A percentile compares a stretch with the other conserved stretches of the same genome.
phyloP scores from a whole-genome alignment of 2,797 vertebrate genomes.

The Mus minutoides region DNA sequence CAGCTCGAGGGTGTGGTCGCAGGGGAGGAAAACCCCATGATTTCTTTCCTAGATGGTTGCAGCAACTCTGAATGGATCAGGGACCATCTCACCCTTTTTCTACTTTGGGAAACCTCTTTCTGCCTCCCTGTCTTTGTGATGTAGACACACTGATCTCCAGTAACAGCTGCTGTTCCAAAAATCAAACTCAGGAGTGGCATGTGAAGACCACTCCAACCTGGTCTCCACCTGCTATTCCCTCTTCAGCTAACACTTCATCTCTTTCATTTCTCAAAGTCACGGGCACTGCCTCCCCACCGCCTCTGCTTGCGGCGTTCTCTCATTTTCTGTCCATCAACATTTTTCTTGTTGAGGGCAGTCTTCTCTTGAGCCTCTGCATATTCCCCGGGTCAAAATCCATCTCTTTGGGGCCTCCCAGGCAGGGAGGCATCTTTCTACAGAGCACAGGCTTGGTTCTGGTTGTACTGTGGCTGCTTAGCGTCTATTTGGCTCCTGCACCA shows the following conservation, averaged over 20 bases:
- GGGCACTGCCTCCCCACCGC: fast-evolving
- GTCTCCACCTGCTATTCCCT: neutral
- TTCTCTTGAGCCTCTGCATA: neutral
- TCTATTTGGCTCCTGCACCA: neutral
- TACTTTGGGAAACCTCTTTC: neutral
- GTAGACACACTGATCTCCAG: neutral
- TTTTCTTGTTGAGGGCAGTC: neutral
- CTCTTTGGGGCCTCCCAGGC: fast-evolving
- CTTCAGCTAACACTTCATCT: neutral
- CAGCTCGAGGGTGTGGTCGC: fast-evolving
- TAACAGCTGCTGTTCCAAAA: too few species aligned
- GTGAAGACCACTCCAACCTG: fast-evolving
- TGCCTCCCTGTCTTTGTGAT: neutral
- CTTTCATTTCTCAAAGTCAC: neutral
- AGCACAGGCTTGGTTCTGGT: fast-evolving
- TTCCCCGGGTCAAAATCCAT: neutral
- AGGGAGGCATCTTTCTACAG: fast-evolving
- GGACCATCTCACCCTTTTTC: too few species aligned
- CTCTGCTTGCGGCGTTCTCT: neutral
- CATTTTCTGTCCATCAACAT: neutral
- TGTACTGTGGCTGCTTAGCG: fast-evolving
- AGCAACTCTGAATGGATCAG: neutral
- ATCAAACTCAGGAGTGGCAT: too few species aligned
- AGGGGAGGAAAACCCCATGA: fast-evolving
- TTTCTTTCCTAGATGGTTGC: neutral